Percentiles rank a stretch among this genome's conserved stretches.
These are phyloP conservation scores for Antigone vipio DNA, from an alignment of 2,113 vertebrate species.

Conservation along the genomic window DNA sequence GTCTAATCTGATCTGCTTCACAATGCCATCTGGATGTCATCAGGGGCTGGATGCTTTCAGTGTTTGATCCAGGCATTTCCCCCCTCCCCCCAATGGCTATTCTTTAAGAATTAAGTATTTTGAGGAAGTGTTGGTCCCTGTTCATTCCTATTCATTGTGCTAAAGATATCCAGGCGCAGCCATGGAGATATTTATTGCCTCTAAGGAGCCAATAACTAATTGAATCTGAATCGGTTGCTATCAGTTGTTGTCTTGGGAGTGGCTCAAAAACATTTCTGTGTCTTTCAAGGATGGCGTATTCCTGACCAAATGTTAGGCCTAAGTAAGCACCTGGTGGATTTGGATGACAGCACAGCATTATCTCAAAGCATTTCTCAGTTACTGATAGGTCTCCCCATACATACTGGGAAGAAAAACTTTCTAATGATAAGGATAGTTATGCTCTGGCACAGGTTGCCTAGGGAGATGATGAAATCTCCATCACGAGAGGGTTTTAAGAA, in stretches of 20 bases:
- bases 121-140: neutral
- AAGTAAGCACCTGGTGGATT: neutral
- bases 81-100: neutral
- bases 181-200: constrained; percentile 12
- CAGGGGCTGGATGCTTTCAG: neutral
- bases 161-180: neutral
- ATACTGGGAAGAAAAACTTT: constrained; percentile 17
- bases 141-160: neutral
- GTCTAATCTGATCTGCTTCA: constrained; percentile 29
- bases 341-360: neutral
- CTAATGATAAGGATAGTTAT: constrained; percentile 33
- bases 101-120: constrained; percentile 11
- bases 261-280: neutral
- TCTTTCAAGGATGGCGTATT: constrained; percentile 1
- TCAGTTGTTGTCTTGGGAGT: constrained; percentile 28
- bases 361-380: constrained; percentile 37
- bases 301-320: neutral
- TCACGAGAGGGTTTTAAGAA: constrained; percentile 35
- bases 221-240: neutral
- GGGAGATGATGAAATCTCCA: constrained; percentile 52
- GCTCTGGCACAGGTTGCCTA: constrained; percentile 34
- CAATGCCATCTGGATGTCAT: constrained; percentile 28
- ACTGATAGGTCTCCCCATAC: neutral
- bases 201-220: neutral
- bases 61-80: neutral